Base-by-base conservation (phyloP, 2,797 vertebrate species). In the Aratinga solstitialis region DNA sequence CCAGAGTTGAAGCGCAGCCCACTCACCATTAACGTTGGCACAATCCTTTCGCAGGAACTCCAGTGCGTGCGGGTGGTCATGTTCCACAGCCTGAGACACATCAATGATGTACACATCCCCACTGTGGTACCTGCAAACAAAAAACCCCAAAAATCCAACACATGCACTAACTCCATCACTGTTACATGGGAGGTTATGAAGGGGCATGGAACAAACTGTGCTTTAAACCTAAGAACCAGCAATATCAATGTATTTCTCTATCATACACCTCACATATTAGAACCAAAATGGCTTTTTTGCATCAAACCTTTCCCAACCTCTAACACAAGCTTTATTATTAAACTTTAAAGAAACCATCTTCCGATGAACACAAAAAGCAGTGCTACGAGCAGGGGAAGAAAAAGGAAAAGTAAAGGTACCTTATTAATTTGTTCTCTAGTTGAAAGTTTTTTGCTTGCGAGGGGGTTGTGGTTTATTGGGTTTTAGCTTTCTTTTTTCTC, bases 31-130 rank as follows among this genome's bases (percentile, higher is more conserved):
- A 58, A 99, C 93, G 1, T 99, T 99, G 96, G 97, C 97, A 92
- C 99, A 99, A 95, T 99, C 99, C 90, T 99, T 99, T 17, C 99
- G 98, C 77, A 99, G 97, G 97, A 99, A 99, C 97, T 99, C 99
- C 65, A 99, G 97, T 0, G 99, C 99, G 0, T 99, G 99, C 0
- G 99, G 99, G 88, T 99, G 99, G 94, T 99, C 99, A 0, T 99
- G 99, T 59, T 99, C 99, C 95, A 99, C 99, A 0, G 99, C 99
- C 97, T 99, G 99, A 2, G 99, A 99, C 63, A 99, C 99, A 1
- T 99, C 99, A 1, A 99, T 99, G 96, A 99, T 98, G 96, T 98
- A 98, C 22, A 98, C 98, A 0, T 98, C 98, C 71, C 99, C 99
- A 0, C 98, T 66, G 14, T 99, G 98, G 96, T 99, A 99, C 72